These are phyloP conservation scores for Dyspetes luteomarginatus DNA, from an alignment of 2,888 invertebrate species.

Conservation along the genomic window DNA sequence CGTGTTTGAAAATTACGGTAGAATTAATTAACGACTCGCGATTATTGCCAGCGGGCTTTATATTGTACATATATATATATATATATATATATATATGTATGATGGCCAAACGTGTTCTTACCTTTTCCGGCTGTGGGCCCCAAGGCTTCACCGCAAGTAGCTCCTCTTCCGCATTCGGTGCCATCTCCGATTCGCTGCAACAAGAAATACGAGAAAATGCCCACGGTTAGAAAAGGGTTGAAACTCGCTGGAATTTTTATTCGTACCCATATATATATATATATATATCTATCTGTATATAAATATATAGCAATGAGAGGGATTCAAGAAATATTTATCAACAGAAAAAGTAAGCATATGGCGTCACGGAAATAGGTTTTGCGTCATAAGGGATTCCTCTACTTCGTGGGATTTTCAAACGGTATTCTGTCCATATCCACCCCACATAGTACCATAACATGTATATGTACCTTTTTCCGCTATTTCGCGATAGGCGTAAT, in stretches of 20 bases:
- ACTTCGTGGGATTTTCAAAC: slow-evolving; percentile 77
- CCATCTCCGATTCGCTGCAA: slow-evolving; percentile 82
- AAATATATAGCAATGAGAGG: slow-evolving; percentile 6
- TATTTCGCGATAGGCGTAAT: slow-evolving; percentile 59
- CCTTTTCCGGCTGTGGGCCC: slow-evolving; percentile 81
- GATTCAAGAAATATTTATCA: slow-evolving; percentile 20
- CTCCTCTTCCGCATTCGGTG: slow-evolving; percentile 82
- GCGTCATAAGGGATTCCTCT: slow-evolving; percentile 49
- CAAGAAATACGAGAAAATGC: slow-evolving; percentile 62
- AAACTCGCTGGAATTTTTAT: slow-evolving; percentile 18
- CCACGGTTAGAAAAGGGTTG: slow-evolving; percentile 48
- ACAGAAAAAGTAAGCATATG: slow-evolving; percentile 33
- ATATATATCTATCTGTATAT: neutral
- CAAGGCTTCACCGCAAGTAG: slow-evolving; percentile 80
- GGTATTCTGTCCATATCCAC: slow-evolving; percentile 74
- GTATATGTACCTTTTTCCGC: slow-evolving; percentile 2
- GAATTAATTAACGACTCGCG: slow-evolving; percentile 67
- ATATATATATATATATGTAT: slow-evolving; percentile 32
- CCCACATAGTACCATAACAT: slow-evolving; percentile 62
- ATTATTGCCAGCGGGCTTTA: slow-evolving; percentile 57
- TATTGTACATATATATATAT: slow-evolving; percentile 57
- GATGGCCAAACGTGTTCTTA: slow-evolving; percentile 68
- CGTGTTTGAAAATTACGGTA: slow-evolving; percentile 41
- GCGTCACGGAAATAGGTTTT: slow-evolving; percentile 59
- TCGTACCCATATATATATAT: neutral